These are phyloP conservation scores for Pogonomyrmex barbatus DNA, from an alignment of 1,140 invertebrate genomes.

Conservation along the genomic window DNA sequence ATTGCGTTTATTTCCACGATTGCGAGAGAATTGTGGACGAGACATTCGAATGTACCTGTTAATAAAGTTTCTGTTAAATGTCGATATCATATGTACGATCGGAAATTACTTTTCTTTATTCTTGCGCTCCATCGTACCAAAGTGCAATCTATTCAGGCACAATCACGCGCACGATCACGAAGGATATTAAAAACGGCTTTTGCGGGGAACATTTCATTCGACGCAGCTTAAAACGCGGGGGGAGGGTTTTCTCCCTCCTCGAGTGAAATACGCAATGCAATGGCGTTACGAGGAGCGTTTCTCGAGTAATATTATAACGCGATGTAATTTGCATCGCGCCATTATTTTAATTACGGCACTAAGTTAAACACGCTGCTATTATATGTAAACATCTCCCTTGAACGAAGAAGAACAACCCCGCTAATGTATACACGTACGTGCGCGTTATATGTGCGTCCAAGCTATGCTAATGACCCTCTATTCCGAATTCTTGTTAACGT, in stretches of 20 bases:
- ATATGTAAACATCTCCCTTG: slow-evolving; percentile 55
- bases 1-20: neutral
- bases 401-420: slow-evolving; percentile 52
- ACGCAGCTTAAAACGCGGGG: no score
- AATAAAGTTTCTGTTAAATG: slow-evolving; percentile 40
- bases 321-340: slow-evolving; percentile 53
- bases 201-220: slow-evolving; percentile 13
- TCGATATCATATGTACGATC: slow-evolving; percentile 50
- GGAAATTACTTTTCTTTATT: slow-evolving; percentile 54
- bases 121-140: slow-evolving; percentile 22
- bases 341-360: slow-evolving; percentile 58
- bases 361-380: slow-evolving; percentile 54
- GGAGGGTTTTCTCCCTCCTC: neutral
- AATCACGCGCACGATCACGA: slow-evolving; percentile 31
- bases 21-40: neutral
- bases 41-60: slow-evolving; percentile 5
- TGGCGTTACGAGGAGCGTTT: slow-evolving; percentile 25
- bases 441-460: slow-evolving; percentile 20
- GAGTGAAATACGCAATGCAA: slow-evolving; percentile 58
- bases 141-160: slow-evolving; percentile 11
- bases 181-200: slow-evolving; percentile 55
- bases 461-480: slow-evolving; percentile 60
- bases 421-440: slow-evolving; percentile 1
- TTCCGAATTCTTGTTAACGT: slow-evolving; percentile 70
- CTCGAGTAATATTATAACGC: slow-evolving; percentile 47